Conservation (phyloP, 2,888 invertebrate genomes). For the Tetragonisca angustula region DNA sequence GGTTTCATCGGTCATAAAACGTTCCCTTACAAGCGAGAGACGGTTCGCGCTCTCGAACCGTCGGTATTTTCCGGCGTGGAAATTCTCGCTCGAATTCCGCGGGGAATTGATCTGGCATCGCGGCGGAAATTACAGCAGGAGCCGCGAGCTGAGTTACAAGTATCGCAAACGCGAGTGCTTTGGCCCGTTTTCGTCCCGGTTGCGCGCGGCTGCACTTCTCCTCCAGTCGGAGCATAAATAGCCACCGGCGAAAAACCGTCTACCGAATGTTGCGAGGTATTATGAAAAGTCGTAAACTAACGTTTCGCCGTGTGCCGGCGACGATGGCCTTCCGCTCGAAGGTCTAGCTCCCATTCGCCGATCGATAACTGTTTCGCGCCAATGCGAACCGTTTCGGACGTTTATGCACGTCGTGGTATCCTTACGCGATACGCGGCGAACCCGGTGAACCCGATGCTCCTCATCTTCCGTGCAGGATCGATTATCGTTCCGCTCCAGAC, state of each 20-base stretch:
- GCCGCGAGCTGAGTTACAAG: conserved; percentile 25
- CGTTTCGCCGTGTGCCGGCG: conserved; percentile 19
- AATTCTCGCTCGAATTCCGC: neutral
- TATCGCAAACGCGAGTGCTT: neutral
- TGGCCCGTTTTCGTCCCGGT: neutral
- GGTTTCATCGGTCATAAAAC: neutral
- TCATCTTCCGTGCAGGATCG: neutral
- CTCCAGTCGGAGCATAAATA: conserved; percentile 54
- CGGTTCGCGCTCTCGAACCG: neutral
- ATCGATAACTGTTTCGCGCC: conserved; percentile 46
- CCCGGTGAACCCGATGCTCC: conserved; percentile 30
- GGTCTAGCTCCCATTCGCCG: conserved; percentile 19
- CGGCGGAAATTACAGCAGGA: conserved; percentile 23
- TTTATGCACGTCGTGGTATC: conserved; percentile 45
- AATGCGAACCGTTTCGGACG: conserved; percentile 43
- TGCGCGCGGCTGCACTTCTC: conserved; percentile 1
- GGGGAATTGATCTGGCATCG: conserved; percentile 29
- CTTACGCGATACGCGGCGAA: conserved; percentile 37
- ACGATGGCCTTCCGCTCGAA: conserved; percentile 12
- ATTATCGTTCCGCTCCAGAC: conserved; percentile 10
- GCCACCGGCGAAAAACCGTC: conserved; percentile 39
- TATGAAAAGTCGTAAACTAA: conserved; percentile 67
- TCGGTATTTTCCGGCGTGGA: neutral
- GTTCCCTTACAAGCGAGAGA: neutral
- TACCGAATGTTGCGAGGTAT: conserved; percentile 64